A percentile compares a stretch with the other conserved stretches of the same genome.
These are phyloP conservation scores for Cirrhinus molitorella DNA, from an alignment of 2,797 vertebrate species.

Conservation along the genomic window DNA sequence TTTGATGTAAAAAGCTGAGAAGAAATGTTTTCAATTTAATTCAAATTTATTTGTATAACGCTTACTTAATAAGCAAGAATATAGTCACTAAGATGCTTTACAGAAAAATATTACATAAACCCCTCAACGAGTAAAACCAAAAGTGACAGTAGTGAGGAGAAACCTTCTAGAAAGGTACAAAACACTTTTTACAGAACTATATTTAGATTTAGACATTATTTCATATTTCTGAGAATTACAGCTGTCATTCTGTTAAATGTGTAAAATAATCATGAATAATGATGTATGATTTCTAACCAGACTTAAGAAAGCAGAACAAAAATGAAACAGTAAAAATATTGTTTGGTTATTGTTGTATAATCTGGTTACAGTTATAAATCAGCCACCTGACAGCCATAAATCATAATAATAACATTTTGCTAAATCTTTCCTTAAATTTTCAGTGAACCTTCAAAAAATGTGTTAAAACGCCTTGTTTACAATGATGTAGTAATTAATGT, in stretches of 20 bases:
- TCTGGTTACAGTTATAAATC: not conserved
- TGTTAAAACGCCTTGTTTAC: not conserved
- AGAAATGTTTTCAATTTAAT: not conserved
- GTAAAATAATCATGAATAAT: not conserved
- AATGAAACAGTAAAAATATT: not conserved
- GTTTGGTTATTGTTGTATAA: not conserved
- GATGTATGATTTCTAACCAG: not conserved
- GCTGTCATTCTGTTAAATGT: not conserved
- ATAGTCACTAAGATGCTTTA: not conserved
- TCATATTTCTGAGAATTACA: not conserved
- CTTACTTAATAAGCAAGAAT: not conserved
- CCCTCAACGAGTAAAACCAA: not conserved
- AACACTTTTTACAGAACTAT: not conserved
- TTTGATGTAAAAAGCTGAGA: not conserved
- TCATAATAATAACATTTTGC: not conserved
- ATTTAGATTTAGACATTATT: not conserved
- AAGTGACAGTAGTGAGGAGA: not conserved
- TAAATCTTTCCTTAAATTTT: too few relatives aligned
- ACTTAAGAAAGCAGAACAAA: not conserved
- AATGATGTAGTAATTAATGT: not conserved
- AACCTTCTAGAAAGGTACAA: not conserved
- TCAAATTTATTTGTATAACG: not conserved
- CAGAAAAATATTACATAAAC: not conserved
- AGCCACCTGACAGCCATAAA: not conserved
- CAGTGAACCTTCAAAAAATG: not conserved